Conservation (phyloP, 2,797 vertebrate genomes). For the Acanthopagrus latus region DNA sequence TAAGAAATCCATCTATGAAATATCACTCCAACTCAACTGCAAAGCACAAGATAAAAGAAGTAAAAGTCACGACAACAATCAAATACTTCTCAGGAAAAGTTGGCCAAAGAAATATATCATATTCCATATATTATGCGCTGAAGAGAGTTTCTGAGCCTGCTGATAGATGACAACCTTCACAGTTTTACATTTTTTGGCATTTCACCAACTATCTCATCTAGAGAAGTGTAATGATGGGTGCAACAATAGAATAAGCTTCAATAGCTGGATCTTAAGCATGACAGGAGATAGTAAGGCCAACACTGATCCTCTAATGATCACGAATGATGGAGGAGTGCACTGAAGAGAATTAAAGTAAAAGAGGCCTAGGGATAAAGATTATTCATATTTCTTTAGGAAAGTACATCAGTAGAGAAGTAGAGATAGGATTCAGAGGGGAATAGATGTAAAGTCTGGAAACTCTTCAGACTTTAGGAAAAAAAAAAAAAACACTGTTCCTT, state of each 20-base stretch:
- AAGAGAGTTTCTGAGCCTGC: constrained; percentile 22
- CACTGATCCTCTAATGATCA: constrained; percentile 39
- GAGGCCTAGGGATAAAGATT: constrained; percentile 21
- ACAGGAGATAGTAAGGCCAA: constrained; percentile 28
- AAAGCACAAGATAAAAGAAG: constrained; percentile 18
- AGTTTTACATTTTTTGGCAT: constrained; percentile 44
- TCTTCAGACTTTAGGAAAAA: constrained; percentile 17
- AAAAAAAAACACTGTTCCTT: constrained; percentile 5
- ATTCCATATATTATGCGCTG: neutral
- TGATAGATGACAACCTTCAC: constrained; percentile 53
- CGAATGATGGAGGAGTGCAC: constrained; percentile 30
- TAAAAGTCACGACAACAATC: constrained; percentile 34
- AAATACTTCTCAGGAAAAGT: constrained; percentile 17
- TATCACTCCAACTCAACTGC: neutral
- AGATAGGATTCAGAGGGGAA: constrained; percentile 37
- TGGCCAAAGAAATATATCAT: constrained; percentile 4
- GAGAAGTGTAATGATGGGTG: constrained; percentile 42
- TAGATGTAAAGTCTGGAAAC: constrained; percentile 35
- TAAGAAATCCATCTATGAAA: constrained; percentile 31
- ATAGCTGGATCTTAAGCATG: constrained; percentile 41
- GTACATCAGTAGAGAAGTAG: constrained; percentile 8
- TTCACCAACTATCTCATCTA: constrained; percentile 45
- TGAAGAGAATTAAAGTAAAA: constrained; percentile 19
- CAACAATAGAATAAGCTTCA: constrained; percentile 42
- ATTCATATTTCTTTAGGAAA: constrained; percentile 34